A percentile compares a stretch with the other conserved stretches of the same genome.
phyloP scores from a whole-genome alignment of 2,888 invertebrate genomes.

The Exocentrus adspersus region DNA sequence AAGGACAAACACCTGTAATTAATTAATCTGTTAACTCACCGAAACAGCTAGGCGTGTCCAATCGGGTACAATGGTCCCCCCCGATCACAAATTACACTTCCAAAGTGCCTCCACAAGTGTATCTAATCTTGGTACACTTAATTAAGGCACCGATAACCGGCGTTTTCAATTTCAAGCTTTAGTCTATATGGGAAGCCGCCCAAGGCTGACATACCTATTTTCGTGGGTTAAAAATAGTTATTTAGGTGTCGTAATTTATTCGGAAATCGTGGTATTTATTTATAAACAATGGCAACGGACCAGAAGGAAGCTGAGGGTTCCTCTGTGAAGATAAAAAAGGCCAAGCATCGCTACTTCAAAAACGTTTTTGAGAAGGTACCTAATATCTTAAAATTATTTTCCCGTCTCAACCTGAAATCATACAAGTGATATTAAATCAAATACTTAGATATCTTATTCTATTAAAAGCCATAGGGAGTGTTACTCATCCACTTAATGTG shows the following conservation, averaged over 20 bases:
- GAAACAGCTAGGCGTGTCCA: background rate
- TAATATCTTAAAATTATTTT: background rate
- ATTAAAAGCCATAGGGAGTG: background rate
- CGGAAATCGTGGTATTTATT: too few relatives aligned
- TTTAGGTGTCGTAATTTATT: too few relatives aligned
- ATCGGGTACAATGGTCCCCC: background rate
- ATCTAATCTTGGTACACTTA: slow-evolving; percentile 4
- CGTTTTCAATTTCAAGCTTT: too few relatives aligned
- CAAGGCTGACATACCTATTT: background rate
- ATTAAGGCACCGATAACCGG: background rate
- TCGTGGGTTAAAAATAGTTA: background rate
- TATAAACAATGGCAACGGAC: background rate
- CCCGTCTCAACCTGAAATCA: background rate
- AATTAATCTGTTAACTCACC: too few relatives aligned
- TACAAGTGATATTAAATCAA: background rate
- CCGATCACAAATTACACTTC: background rate
- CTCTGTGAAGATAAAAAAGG: background rate
- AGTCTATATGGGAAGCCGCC: background rate
- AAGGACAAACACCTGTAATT: too few relatives aligned
- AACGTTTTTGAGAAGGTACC: slow-evolving; percentile 37
- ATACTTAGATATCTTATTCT: background rate
- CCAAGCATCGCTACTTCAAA: slow-evolving; percentile 24
- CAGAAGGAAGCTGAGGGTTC: background rate
- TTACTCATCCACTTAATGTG: too few relatives aligned
- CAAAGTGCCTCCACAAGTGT: background rate